phyloP scores from a whole-genome alignment of 2,888 invertebrate species.

The Pardosa pseudoannulata region DNA sequence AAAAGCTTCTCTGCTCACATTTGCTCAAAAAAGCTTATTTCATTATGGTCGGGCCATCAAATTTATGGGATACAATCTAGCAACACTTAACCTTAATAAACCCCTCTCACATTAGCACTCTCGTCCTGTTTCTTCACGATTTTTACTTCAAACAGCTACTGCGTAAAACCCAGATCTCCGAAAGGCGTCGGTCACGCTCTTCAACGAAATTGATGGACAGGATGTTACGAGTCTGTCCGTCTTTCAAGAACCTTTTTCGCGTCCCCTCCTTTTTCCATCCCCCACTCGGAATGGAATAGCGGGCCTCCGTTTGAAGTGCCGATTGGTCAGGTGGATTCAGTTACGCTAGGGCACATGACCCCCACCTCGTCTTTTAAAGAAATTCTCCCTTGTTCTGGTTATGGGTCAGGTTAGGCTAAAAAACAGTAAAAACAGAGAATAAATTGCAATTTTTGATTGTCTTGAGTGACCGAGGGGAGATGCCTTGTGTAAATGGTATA shows the following conservation, averaged over 20 bases:
- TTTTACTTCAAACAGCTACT: constrained; percentile 40
- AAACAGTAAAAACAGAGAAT: constrained; percentile 23
- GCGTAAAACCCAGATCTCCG: constrained; percentile 5
- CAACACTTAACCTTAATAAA: constrained; percentile 11
- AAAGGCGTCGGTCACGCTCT: constrained; percentile 45
- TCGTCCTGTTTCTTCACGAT: neutral
- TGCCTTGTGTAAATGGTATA: constrained; percentile 63
- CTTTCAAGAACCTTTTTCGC: constrained; percentile 30
- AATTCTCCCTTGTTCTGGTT: neutral
- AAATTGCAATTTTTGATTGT: constrained; percentile 46
- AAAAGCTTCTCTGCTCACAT: no score
- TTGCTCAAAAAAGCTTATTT: no score
- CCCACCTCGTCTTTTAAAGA: constrained; percentile 5
- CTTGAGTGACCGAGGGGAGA: constrained; percentile 5
- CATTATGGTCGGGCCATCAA: no score
- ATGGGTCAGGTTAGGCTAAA: constrained; percentile 35
- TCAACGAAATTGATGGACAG: constrained; percentile 68
- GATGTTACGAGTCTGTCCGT: constrained; percentile 48
- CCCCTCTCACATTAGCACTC: neutral
- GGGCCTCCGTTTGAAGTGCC: constrained; percentile 65
- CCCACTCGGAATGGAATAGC: neutral
- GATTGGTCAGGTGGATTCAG: constrained; percentile 56
- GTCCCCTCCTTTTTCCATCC: no score
- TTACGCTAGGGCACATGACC: constrained; percentile 19
- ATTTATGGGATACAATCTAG: neutral